Evolutionary conservation across 2,113 vertebrate genomes (phyloP).

Genomic region (Eidolon helvum): DNA sequence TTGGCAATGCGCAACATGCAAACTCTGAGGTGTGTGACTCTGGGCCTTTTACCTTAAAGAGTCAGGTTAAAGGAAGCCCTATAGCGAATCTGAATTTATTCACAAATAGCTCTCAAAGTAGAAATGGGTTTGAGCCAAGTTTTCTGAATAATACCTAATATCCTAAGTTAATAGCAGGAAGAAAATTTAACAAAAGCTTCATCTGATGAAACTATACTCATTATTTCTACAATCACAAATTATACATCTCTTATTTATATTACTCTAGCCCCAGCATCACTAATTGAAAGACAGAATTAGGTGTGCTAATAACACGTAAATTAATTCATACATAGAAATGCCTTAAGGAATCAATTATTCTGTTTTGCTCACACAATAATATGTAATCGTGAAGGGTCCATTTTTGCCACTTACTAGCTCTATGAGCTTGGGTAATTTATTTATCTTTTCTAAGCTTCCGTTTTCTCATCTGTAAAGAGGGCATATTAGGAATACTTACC

Average conservation of each 20-base stretch:
- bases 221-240: constrained; percentile 35
- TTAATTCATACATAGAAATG: background rate
- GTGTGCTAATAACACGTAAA: constrained; percentile 33
- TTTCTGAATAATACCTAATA: constrained; percentile 43
- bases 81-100: constrained; percentile 6
- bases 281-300: constrained; percentile 56
- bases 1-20: background rate
- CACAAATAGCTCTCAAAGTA: constrained; percentile 39
- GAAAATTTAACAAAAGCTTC: constrained; percentile 46
- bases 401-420: background rate
- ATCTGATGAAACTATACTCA: constrained; percentile 46
- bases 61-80: background rate
- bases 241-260: constrained; percentile 38
- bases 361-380: background rate
- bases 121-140: constrained; percentile 48
- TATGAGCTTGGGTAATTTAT: background rate
- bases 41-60: background rate
- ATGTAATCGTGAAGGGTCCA: background rate
- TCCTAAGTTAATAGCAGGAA: constrained; percentile 44
- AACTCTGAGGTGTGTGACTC: background rate
- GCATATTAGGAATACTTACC: background rate
- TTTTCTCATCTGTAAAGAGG: constrained; percentile 8
- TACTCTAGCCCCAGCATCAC: background rate
- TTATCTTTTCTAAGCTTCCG: background rate
- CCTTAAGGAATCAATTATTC: constrained; percentile 32